These are phyloP conservation scores for Amphipyra tragopoginis DNA, from an alignment of 2,888 invertebrate species.

Conservation along the genomic window DNA sequence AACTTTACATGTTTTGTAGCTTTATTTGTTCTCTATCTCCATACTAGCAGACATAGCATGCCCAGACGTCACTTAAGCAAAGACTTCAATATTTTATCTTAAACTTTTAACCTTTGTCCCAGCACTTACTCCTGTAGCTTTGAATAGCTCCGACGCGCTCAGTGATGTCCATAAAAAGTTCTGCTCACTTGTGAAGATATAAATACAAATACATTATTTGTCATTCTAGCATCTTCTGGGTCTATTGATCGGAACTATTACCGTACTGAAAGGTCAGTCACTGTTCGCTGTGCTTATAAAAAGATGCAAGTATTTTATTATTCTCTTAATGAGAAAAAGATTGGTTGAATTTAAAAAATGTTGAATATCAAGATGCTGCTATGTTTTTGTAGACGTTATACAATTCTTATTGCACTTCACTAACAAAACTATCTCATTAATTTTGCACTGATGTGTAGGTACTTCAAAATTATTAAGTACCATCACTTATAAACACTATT, in stretches of 20 bases:
- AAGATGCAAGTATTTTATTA: too few relatives aligned
- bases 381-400: too few relatives aligned
- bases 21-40: not conserved
- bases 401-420: constrained; percentile 1
- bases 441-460: constrained; percentile 30
- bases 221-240: too few relatives aligned
- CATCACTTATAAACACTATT: constrained; percentile 32
- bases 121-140: constrained; percentile 14
- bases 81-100: constrained; percentile 9
- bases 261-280: too few relatives aligned
- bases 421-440: constrained; percentile 11
- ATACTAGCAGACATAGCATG: constrained; percentile 12
- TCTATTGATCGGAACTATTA: too few relatives aligned
- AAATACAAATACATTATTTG: not conserved
- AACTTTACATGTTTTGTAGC: not conserved
- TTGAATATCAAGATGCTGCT: too few relatives aligned
- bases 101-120: not conserved
- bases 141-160: constrained; percentile 20
- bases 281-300: too few relatives aligned
- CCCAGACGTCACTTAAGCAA: constrained; percentile 3
- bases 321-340: too few relatives aligned
- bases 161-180: not conserved
- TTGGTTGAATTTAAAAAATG: too few relatives aligned
- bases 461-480: constrained; percentile 10
- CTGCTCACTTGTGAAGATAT: not conserved